Percentiles rank a stretch among this genome's conserved stretches.
These are phyloP conservation scores for Limnephilus auricula DNA, from an alignment of 2,888 invertebrate genomes.

Conservation along the genomic window DNA sequence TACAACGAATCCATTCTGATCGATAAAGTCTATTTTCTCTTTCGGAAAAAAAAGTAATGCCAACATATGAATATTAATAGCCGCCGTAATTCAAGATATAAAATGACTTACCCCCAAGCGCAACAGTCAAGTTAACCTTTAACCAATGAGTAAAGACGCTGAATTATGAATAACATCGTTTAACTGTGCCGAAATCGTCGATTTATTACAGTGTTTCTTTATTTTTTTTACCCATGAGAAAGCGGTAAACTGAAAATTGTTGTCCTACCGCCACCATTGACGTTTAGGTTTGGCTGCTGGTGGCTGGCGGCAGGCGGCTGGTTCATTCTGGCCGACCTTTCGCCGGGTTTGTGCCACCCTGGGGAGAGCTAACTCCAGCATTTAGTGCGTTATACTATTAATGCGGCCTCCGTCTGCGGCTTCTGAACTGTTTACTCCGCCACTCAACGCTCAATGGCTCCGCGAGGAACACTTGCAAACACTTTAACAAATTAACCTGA, in stretches of 20 bases:
- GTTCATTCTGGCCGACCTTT: slow-evolving; percentile 4
- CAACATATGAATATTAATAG: no score
- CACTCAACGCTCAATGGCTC: slow-evolving; percentile 6
- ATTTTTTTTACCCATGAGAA: neutral
- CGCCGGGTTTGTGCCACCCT: slow-evolving; percentile 8
- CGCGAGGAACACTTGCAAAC: slow-evolving; percentile 6
- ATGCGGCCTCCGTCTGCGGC: neutral
- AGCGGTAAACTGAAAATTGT: neutral
- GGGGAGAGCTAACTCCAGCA: slow-evolving; percentile 33
- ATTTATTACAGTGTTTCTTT: neutral
- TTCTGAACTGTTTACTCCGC: neutral
- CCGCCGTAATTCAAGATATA: no score
- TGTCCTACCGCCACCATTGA: neutral
- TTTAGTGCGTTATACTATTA: slow-evolving; percentile 21
- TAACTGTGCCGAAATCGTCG: neutral
- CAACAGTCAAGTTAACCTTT: neutral
- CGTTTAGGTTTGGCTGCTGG: neutral
- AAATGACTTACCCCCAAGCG: neutral
- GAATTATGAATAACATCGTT: neutral
- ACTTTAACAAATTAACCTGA: slow-evolving; percentile 3
- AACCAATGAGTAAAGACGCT: neutral
- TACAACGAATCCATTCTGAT: no score
- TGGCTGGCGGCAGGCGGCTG: neutral
- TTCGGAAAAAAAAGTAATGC: no score
- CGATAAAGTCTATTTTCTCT: no score